phyloP scores from a whole-genome alignment of 1,140 invertebrate species.

The Calephelis nemesis region DNA sequence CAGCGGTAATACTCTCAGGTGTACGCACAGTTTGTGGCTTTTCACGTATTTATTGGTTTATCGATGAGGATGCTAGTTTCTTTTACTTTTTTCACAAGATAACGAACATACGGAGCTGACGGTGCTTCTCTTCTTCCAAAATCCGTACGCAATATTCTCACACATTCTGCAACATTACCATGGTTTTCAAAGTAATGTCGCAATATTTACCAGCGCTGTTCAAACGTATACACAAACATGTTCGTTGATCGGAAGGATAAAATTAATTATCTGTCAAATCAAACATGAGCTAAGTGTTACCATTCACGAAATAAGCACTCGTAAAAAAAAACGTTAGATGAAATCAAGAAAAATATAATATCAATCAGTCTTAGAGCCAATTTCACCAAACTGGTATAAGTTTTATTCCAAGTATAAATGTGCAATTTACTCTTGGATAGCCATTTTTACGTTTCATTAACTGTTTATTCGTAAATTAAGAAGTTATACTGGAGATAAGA shows the following conservation, averaged over 20 bases:
- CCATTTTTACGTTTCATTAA: too few species aligned
- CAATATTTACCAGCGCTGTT: constrained; percentile 23
- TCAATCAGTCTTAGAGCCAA: too few species aligned
- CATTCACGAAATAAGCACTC: constrained; percentile 15
- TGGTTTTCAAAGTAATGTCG: constrained; percentile 20
- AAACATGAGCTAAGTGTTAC: constrained; percentile 22
- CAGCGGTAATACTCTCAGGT: too few species aligned
- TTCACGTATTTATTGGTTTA: constrained; percentile 27
- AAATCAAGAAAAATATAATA: too few species aligned
- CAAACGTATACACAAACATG: constrained; percentile 28
- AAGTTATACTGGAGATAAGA: too few species aligned
- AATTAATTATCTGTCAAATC: constrained; percentile 26
- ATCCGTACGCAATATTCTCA: constrained; percentile 25
- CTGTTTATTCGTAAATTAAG: too few species aligned
- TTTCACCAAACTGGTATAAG: too few species aligned
- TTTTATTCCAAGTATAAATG: too few species aligned
- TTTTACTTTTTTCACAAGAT: constrained; percentile 29
- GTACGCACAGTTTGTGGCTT: constrained; percentile 28
- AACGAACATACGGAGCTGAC: constrained; percentile 26
- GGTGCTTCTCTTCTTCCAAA: constrained; percentile 28
- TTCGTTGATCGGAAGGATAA: constrained; percentile 27
- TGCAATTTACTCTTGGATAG: too few species aligned
- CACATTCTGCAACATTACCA: constrained; percentile 29
- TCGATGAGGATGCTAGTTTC: constrained; percentile 31
- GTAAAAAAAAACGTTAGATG: constrained; percentile 13